These are phyloP conservation scores for Cheilosia soror DNA, from an alignment of 2,888 invertebrate genomes.

Conservation along the genomic window DNA sequence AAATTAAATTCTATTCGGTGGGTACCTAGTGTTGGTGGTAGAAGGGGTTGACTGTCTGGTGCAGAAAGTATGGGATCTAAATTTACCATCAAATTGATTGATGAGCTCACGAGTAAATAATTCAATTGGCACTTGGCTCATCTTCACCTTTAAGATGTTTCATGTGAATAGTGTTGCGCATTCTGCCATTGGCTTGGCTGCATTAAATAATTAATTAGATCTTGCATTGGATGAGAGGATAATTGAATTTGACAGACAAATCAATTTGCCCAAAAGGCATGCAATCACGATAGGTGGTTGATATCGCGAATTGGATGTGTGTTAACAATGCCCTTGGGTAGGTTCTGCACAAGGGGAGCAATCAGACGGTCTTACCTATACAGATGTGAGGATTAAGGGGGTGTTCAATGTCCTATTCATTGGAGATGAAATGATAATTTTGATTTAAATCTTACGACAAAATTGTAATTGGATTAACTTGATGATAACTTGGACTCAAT, in stretches of 20 bases:
- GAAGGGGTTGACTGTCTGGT: conserved; percentile 43
- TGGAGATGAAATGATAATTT: no score
- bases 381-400: no score
- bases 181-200: conserved; percentile 21
- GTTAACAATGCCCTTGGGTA: no score
- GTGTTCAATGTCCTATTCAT: no score
- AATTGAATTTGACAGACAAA: conserved; percentile 49
- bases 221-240: conserved; percentile 12
- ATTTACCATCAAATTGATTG: conserved; percentile 65
- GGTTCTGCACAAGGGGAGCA: no score
- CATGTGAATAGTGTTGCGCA: conserved; percentile 3
- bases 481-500: no score
- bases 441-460: no score
- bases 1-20: conserved; percentile 12
- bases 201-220: conserved; percentile 59
- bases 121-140: conserved; percentile 73
- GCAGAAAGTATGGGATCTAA: conserved; percentile 49
- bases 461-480: no score
- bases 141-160: conserved; percentile 52
- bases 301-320: neutral
- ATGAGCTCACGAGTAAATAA: conserved; percentile 71
- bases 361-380: no score
- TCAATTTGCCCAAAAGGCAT: conserved; percentile 19
- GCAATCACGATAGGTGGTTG: neutral
- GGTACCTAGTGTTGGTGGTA: neutral